Evolutionary conservation across 2,113 vertebrate species (phyloP).

Genomic region (Saimiri boliviensis): DNA sequence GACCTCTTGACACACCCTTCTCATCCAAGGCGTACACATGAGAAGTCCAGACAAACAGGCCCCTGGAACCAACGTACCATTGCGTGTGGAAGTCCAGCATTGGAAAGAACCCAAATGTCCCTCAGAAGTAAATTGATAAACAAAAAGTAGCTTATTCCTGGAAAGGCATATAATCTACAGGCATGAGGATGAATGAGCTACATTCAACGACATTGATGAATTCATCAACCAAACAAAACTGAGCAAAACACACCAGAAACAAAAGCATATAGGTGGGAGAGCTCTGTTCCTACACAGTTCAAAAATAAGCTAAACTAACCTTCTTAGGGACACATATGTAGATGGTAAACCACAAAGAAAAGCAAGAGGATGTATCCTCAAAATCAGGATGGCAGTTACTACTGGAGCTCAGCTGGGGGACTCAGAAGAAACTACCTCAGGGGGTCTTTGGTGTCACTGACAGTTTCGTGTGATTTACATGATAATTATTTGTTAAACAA

Average conservation of each 20-base stretch:
- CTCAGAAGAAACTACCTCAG: not conserved
- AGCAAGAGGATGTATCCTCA: not conserved
- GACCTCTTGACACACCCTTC: not conserved
- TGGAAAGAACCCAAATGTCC: not conserved
- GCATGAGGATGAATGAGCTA: not conserved
- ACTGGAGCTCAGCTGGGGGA: rapidly evolving
- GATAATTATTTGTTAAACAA: no score
- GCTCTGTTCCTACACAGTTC: not conserved
- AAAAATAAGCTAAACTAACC: not conserved
- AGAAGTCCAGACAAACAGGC: not conserved
- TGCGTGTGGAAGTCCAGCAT: not conserved
- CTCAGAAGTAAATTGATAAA: no score
- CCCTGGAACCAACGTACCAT: not conserved
- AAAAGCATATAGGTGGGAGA: rapidly evolving
- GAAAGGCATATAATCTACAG: rapidly evolving
- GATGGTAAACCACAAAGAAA: not conserved
- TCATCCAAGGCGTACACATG: rapidly evolving
- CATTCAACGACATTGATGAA: rapidly evolving
- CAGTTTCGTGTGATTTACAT: rapidly evolving
- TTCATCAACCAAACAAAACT: not conserved
- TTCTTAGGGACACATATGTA: no score
- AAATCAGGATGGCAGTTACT: no score
- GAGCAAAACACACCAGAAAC: not conserved
- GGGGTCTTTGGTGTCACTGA: not conserved
- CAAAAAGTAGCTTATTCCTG: no score